Evolutionary conservation across 2,797 vertebrate species (phyloP), one percentile per base, ranked within the genome.

Genomic region (Chiroxiphia lanceolata): DNA sequence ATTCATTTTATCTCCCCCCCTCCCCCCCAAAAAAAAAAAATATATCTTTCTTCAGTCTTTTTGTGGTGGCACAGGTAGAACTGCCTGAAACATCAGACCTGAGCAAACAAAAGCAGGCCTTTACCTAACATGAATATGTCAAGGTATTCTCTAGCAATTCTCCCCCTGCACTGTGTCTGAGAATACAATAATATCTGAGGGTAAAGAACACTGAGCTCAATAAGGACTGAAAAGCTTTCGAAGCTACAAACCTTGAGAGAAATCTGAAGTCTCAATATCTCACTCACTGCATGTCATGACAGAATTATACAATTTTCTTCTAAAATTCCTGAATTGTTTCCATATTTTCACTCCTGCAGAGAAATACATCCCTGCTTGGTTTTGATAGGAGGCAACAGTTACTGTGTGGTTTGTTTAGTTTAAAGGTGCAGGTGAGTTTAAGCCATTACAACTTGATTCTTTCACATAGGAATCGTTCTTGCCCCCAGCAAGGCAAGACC

Each of bases 11-110:
- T 18, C 10, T 75, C 56, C 51, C 10, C 9, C 4, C 10, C 9
- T 4, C 0, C 7, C 20, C 15, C 5, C 0, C 17, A 10, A 3
- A 11, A 22, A 57, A 67, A 50, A 3, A 11, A 22, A 57, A 67
- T 50, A 40, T 12, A 40, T 40, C 10, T 63, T 53, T 74, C 42
- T 68, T 68, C 6, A 11, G 8, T 13, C 9, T 53, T 38, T 65
- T 80, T 65, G 17, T 74, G 23, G 5, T 75, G 33, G 10, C 33
- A 19, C 27, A 34, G 1, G 1, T n/a, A 4, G 6, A 69, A 74
- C 13, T 59, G 8, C 21, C 69, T 53, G 76, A 85, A 77, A 82
- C 23, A 22, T 20, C 36, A 86, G 69, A 59, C 4, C 23, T 47
- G 34, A 83, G 16, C 23, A 81, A 83, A 57, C 2, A 34, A 7